Conservation (phyloP, 2,113 vertebrate species). For the Muntiacus muntjak region DNA sequence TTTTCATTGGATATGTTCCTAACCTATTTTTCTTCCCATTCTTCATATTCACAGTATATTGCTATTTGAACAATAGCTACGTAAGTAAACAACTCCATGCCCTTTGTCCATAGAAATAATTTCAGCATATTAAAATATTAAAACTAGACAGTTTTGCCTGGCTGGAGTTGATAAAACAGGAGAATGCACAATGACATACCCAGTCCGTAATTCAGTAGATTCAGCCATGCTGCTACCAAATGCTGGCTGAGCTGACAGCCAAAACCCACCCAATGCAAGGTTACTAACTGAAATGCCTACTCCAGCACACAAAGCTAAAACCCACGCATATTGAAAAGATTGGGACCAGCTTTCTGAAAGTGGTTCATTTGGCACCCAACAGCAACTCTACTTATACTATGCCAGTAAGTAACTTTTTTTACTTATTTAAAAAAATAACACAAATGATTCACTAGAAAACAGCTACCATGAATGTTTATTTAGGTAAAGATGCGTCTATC, state of each 20-base stretch:
- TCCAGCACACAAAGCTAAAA: not conserved
- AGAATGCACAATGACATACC: not conserved
- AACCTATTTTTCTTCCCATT: not conserved
- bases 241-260: not conserved
- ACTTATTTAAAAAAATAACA: not conserved
- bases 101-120: not conserved
- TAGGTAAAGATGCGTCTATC: not conserved
- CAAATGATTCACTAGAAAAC: conserved; percentile 50
- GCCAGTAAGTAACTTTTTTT: not conserved
- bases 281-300: not conserved
- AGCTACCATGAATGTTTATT: conserved; percentile 23
- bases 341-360: conserved; percentile 38
- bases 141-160: not conserved
- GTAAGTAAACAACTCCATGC: not conserved
- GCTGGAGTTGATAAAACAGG: not conserved
- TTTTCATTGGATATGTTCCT: not conserved
- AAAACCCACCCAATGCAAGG: not conserved
- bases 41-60: not conserved
- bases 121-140: not conserved
- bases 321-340: not conserved
- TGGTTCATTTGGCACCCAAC: not conserved
- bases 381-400: not conserved
- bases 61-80: not conserved
- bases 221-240: not conserved
- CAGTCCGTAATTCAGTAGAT: not conserved